Conservation (phyloP, 2,113 vertebrate genomes). For the Aepyceros melampus region DNA sequence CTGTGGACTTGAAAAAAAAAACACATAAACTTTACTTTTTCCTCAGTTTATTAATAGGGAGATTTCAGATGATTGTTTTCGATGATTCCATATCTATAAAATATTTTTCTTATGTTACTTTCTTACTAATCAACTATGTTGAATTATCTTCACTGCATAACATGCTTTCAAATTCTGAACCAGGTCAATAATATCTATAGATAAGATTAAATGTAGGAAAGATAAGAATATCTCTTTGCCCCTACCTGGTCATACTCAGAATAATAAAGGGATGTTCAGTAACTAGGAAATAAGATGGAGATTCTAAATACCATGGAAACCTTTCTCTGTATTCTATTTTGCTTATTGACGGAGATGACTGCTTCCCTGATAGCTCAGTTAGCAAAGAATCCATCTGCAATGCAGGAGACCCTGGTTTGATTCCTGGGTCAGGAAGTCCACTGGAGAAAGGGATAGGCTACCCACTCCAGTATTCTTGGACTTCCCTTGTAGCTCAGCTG, state of each 20-base stretch:
- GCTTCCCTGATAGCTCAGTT: neutral
- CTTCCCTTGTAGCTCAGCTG: neutral
- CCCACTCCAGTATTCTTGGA: neutral
- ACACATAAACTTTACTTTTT: neutral
- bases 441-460: neutral
- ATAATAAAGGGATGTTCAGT: neutral
- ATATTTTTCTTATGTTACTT: neutral
- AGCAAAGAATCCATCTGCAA: neutral
- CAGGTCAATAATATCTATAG: neutral
- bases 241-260: neutral
- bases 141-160: neutral
- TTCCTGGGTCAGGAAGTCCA: rapidly evolving
- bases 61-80: neutral
- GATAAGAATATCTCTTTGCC: neutral
- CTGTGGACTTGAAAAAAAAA: neutral
- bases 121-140: neutral
- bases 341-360: neutral
- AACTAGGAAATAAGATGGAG: neutral
- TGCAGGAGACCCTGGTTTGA: neutral
- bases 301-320: neutral
- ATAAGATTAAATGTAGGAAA: neutral
- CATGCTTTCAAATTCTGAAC: neutral
- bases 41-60: neutral
- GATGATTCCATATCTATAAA: neutral
- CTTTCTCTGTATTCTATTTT: neutral